phyloP scores from a whole-genome alignment of 2,113 vertebrate genomes.

The Psilopsiagon aymara region DNA sequence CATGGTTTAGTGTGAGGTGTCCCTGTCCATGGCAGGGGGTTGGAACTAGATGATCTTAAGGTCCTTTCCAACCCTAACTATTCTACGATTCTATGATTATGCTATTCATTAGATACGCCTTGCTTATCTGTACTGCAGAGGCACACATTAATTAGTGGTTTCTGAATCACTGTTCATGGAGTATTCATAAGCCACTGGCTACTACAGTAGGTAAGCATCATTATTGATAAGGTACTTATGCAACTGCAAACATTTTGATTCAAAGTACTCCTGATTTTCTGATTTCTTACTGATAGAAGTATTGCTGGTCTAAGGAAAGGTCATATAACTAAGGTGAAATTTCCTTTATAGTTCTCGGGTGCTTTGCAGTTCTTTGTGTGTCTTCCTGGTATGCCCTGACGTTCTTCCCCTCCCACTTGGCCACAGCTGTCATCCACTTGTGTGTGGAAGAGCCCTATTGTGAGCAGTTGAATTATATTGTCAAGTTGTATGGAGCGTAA shows the following conservation, averaged over 20 bases:
- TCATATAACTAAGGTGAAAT: not conserved
- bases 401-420: not conserved
- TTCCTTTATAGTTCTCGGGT: not conserved
- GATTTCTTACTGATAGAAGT: not conserved
- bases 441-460: not conserved
- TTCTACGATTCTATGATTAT: not conserved
- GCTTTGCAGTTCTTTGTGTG: not conserved
- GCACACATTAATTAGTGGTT: fast-evolving
- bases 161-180: not conserved
- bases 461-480: not conserved
- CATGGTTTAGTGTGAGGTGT: too few relatives aligned
- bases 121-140: not conserved
- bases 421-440: not conserved
- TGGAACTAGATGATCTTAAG: too few relatives aligned
- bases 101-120: not conserved
- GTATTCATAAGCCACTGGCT: not conserved
- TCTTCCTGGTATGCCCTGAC: not conserved
- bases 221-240: not conserved
- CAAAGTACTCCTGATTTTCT: not conserved
- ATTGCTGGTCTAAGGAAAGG: not conserved
- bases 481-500: not conserved
- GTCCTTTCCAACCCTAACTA: too few relatives aligned
- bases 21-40: too few relatives aligned
- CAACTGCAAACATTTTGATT: not conserved
- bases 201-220: not conserved